phyloP scores from a whole-genome alignment of 2,797 vertebrate species.

The Malacoraja senta region DNA sequence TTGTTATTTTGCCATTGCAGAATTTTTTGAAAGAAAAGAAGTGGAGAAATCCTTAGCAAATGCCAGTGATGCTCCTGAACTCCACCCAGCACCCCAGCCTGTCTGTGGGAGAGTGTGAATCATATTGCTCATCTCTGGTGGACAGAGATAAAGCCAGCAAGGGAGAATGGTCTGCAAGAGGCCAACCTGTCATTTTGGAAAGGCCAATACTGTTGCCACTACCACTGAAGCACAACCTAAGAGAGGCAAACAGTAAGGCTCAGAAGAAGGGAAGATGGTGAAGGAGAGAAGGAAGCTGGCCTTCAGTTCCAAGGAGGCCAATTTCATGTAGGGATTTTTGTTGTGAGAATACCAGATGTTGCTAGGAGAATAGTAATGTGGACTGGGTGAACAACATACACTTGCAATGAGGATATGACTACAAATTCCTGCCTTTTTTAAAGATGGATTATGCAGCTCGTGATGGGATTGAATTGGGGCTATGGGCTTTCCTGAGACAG shows the following conservation, averaged over 20 bases:
- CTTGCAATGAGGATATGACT: not conserved
- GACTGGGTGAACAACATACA: not conserved
- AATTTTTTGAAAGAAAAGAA: not conserved
- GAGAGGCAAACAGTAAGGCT: not conserved
- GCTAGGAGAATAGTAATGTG: not conserved
- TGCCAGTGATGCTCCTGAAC: not conserved
- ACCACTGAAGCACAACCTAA: not conserved
- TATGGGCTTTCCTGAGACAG: conserved; percentile 22
- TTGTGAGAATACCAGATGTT: not conserved
- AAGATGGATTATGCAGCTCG: not conserved
- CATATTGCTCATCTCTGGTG: not conserved
- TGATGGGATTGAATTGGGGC: not conserved
- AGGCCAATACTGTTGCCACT: not conserved
- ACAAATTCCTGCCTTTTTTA: not conserved
- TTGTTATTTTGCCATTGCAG: not conserved
- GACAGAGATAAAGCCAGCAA: conserved; percentile 14
- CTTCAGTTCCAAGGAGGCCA: not conserved
- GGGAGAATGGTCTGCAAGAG: not conserved
- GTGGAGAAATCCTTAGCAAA: not conserved
- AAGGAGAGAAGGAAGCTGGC: not conserved
- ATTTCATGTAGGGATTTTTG: not conserved
- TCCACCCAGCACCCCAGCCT: not conserved
- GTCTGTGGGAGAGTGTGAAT: not conserved
- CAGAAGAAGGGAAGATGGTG: not conserved
- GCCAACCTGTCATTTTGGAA: not conserved